These are phyloP conservation scores for Pseudomugil tenellus DNA, from an alignment of 2,797 vertebrate genomes.

Conservation along the genomic window DNA sequence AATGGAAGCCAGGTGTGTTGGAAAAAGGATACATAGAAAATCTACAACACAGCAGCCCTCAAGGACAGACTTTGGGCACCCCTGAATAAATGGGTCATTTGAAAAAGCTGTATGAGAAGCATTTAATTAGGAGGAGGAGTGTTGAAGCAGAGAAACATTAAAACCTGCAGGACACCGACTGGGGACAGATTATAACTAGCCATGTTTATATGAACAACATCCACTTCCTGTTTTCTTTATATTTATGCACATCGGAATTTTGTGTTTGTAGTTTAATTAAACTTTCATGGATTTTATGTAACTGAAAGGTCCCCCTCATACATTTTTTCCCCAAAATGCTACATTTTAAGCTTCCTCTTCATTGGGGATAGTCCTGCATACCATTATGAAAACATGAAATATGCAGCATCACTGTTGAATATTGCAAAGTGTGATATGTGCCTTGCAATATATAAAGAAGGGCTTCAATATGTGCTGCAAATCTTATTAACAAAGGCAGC, in stretches of 20 bases:
- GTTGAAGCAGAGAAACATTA: neutral
- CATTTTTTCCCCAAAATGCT: neutral
- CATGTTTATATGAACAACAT: accelerated
- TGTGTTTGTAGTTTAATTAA: neutral
- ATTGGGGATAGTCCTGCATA: too few species aligned
- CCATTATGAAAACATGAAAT: neutral
- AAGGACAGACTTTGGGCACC: too few species aligned
- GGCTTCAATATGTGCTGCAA: neutral
- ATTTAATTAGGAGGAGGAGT: neutral
- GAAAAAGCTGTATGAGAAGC: neutral
- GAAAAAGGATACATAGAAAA: too few species aligned
- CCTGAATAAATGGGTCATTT: neutral
- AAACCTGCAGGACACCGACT: neutral
- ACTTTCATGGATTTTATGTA: too few species aligned
- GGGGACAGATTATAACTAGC: neutral
- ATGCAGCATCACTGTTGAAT: neutral
- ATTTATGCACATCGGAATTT: neutral
- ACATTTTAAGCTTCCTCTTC: neutral
- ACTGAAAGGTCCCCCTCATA: too few species aligned
- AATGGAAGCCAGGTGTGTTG: too few species aligned
- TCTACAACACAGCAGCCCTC: too few species aligned
- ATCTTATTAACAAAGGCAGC: neutral
- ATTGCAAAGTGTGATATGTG: neutral
- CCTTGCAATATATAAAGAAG: neutral
- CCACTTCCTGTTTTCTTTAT: neutral